phyloP scores from a whole-genome alignment of 2,888 invertebrate species.

The Hirtodrosophila cameraria region DNA sequence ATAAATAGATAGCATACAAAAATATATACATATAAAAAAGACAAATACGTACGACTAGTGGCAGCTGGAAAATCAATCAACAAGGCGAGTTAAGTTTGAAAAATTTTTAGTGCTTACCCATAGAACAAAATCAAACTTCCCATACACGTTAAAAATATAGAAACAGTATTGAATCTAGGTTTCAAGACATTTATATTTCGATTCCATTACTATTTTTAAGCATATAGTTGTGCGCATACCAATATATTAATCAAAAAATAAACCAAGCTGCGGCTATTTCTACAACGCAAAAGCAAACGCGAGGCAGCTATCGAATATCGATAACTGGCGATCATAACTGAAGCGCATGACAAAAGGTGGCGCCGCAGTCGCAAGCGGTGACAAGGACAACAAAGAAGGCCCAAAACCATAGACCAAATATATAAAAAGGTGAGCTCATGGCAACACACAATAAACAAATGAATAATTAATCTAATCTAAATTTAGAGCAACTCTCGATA shows the following conservation, averaged over 20 bases:
- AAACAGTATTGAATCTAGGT: conserved; percentile 6
- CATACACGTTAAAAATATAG: conserved; percentile 25
- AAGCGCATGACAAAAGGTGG: conserved; percentile 38
- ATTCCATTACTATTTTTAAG: conserved; percentile 12
- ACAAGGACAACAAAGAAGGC: conserved; percentile 18
- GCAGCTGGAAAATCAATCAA: conserved; percentile 38
- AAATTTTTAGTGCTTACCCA: conserved; percentile 35
- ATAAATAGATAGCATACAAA: conserved; percentile 10
- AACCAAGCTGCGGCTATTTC: conserved; percentile 29
- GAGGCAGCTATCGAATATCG: conserved; percentile 27
- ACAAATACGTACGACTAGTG: conserved; percentile 17
- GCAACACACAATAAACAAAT: neutral
- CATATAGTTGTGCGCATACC: conserved; percentile 16
- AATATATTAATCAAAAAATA: conserved; percentile 24
- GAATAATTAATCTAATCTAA: neutral
- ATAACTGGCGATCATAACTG: conserved; percentile 32
- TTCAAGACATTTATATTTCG: conserved; percentile 15
- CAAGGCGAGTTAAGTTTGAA: conserved; percentile 28
- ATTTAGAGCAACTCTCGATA: too few species aligned
- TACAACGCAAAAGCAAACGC: conserved; percentile 53
- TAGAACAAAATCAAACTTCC: conserved; percentile 28
- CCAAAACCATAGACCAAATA: conserved; percentile 1
- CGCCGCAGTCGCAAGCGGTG: conserved; percentile 31
- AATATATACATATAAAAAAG: conserved; percentile 1
- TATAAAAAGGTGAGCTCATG: conserved; percentile 38